Evolutionary conservation across 1,140 invertebrate genomes (phyloP), one percentile per base, ranked within the genome.

Genomic region (Dendrolimus punctatus): DNA sequence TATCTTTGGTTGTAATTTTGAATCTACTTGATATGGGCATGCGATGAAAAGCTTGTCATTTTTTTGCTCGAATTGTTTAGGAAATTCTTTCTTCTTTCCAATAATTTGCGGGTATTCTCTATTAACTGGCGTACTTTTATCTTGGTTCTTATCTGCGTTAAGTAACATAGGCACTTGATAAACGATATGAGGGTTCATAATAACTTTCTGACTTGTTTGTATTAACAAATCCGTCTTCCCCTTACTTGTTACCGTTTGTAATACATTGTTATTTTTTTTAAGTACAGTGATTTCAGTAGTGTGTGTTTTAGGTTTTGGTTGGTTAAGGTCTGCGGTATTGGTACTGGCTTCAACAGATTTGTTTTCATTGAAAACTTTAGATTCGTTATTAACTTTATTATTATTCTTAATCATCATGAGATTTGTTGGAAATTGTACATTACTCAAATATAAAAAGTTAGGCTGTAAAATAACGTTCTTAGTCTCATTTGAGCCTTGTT

Each of bases 401-500:
- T 71, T 78, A 48, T 82, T 83, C 63, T 84, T 80, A 42, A 77
- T 74, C 74, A 80, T 85, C 80, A 82, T 82, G 47, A 85, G 55
- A 53, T 82, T 86, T 23, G 70, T 64, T 46, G 84, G 87, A 53
- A 86, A 79, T 51, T 85, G 81, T 6, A 87, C 71, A 53, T 87
- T 87, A 50, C 81, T 80, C 39, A 87, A 54, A 51, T 86, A 88
- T 61, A 87, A 62, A 69, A 84, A 77, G 57, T 87, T 88, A 37
- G 84, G 77, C 57, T 85, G 76, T 36, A 82, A 55, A 6, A 86
- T 71, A 39, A 81, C 66, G 50, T 77, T 60, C 54, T 76, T 79
- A 8, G 64, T 53, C 58, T 77, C 70, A 10, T 57, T 10, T 53
- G 66, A 65, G 46, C 49, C 57, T 2, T 46, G 46, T 59, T 79